phyloP scores from a whole-genome alignment of 2,888 invertebrate species.

The Gortyna flavago region DNA sequence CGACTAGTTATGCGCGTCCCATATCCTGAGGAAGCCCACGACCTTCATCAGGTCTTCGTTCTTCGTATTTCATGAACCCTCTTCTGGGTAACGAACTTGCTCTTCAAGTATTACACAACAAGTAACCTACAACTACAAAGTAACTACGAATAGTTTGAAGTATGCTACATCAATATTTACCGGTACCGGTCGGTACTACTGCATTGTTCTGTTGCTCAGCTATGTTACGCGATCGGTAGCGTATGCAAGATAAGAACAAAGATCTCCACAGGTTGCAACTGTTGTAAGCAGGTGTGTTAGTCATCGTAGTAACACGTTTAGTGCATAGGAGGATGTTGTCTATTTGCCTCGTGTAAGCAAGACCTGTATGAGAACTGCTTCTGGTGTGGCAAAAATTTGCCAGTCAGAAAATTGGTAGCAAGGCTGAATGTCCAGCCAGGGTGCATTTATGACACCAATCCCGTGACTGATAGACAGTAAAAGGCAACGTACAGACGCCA shows the following conservation, averaged over 20 bases:
- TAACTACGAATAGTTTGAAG: slow-evolving; percentile 1
- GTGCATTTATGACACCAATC: neutral
- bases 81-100: neutral
- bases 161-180: slow-evolving; percentile 20
- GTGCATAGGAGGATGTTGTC: neutral
- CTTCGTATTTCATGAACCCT: too few species aligned
- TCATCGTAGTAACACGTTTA: neutral
- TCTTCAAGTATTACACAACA: neutral
- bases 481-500: neutral
- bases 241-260: neutral
- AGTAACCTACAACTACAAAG: neutral
- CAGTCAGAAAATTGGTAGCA: neutral
- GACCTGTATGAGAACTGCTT: neutral
- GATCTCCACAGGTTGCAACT: neutral
- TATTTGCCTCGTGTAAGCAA: neutral
- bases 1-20: too few species aligned
- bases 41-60: too few species aligned
- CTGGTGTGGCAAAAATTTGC: neutral
- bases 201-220: slow-evolving; percentile 28
- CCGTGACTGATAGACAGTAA: neutral
- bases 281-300: neutral
- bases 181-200: neutral
- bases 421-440: neutral
- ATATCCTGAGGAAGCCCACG: too few species aligned
- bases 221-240: slow-evolving; percentile 11